A percentile compares a stretch with the other conserved stretches of the same genome.
Evolutionary conservation across 2,113 vertebrate genomes (phyloP).

Genomic region (Empidonax alnorum): DNA sequence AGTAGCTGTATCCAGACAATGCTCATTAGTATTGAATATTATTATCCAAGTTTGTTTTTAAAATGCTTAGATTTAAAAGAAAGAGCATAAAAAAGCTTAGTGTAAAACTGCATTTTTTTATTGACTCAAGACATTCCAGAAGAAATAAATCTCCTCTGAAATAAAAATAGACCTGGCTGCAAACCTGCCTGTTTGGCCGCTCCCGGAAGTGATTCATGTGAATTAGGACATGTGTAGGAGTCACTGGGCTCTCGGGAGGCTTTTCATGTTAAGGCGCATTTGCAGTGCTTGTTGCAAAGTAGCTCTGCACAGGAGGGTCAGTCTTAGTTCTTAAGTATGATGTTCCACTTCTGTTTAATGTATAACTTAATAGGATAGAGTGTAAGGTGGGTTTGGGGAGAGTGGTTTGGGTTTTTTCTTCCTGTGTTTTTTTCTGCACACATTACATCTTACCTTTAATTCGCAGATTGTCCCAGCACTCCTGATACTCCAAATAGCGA

Average conservation of each 20-base stretch:
- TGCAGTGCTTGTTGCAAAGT: conserved; percentile 16
- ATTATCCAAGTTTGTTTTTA: neutral
- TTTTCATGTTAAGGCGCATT: conserved; percentile 42
- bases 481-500: conserved; percentile 95
- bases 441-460: conserved; percentile 18
- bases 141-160: conserved; percentile 11
- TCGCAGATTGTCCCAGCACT: conserved; percentile 91
- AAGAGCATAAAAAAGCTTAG: neutral
- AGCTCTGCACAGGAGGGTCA: conserved; percentile 2
- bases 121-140: neutral
- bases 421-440: neutral
- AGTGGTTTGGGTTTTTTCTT: neutral
- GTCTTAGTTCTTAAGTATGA: neutral
- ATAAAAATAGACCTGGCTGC: neutral
- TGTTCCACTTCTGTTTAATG: neutral
- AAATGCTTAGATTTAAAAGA: neutral
- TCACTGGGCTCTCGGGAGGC: neutral
- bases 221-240: conserved; percentile 35
- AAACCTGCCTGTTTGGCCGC: neutral
- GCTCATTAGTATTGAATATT: neutral
- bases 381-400: neutral
- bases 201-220: conserved; percentile 39
- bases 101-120: neutral
- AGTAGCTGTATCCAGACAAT: neutral
- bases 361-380: neutral